Evolutionary conservation across 1,140 invertebrate genomes (phyloP).

Genomic region (Tetraneura akinire): DNA sequence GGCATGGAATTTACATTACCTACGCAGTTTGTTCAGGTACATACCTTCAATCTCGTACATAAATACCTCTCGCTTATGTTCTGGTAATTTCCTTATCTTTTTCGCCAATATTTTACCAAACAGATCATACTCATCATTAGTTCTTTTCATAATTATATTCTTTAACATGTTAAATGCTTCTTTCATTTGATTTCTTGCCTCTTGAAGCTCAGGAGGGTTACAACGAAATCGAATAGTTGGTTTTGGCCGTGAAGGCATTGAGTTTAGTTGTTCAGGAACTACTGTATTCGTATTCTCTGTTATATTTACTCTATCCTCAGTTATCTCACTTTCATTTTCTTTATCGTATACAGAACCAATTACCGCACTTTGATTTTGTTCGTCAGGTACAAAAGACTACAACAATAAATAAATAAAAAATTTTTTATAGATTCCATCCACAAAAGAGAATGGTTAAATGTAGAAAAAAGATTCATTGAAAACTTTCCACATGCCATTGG

Average conservation of each 20-base stretch:
- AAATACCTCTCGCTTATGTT: too few relatives aligned
- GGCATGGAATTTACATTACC: background rate
- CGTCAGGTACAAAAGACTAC: background rate
- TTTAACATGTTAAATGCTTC: slow-evolving; percentile 43
- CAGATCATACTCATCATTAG: slow-evolving; percentile 34
- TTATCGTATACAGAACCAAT: background rate
- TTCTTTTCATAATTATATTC: slow-evolving; percentile 23
- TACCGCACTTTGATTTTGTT: background rate
- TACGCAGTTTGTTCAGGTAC: slow-evolving; percentile 10
- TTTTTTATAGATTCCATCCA: slow-evolving; percentile 4
- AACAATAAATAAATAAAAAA: background rate
- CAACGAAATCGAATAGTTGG: slow-evolving; percentile 14
- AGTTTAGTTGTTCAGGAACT: too few relatives aligned
- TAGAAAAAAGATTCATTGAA: background rate
- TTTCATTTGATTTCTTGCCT: slow-evolving; percentile 39
- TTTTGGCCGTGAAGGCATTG: background rate
- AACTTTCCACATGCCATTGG: slow-evolving; percentile 56
- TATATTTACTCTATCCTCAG: background rate
- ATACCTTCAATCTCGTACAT: too few relatives aligned
- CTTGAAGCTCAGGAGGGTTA: slow-evolving; percentile 38
- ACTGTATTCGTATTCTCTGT: slow-evolving; percentile 3
- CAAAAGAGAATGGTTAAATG: background rate
- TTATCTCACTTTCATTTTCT: slow-evolving; percentile 23
- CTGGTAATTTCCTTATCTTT: slow-evolving; percentile 55
- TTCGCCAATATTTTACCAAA: slow-evolving; percentile 55